Base-by-base conservation (phyloP, 2,888 invertebrate species). In the Strigamia transsilvanica region DNA sequence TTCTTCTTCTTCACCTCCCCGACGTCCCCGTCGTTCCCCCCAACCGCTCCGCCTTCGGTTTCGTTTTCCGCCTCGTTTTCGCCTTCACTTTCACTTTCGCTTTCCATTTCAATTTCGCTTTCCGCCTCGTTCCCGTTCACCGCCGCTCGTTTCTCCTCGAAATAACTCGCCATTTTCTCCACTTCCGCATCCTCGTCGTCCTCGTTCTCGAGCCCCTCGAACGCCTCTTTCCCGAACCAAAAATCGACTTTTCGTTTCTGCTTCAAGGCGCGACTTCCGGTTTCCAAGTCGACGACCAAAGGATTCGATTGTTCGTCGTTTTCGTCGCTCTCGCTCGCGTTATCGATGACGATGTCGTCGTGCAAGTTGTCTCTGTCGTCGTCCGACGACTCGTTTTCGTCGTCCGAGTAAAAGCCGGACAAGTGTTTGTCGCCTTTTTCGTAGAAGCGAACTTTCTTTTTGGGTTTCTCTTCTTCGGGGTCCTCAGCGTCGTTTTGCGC, bases 121-220 rank as follows among this genome's bases (percentile, higher is more conserved):
- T 77, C 77, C 77, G 6, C 18, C 23, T 77, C 77, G 23, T 77
- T 27, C 0, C 23, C 10, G 6, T 77, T 15, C 77, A 12, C 23
- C 23, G 23, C 10, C 13, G 15, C 2, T 73, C 18, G 2, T 79
- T 21, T 77, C 18, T 10, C 10, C 38, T 80, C 15, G 15, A 42
- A 23, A 73, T 23, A 41, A 38, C 61, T 15, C 23, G 21, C 61
- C 23, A 51, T 41, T 34, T 46, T n/a, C 10, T 96, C 94, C 9
- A 97, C 90, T 89, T 97, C 97, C 32, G 91, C 91, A 85, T 96
- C 96, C 88, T 95, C 96, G 86, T 96, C 96, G 78, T 93, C 93
- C 82, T 95, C 95, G 83, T 93, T 91, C 84, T 94, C 92, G 27
- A 96, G 88, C 85, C 94, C 92, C 87, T 94, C 93, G 84, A 96